Evolutionary conservation across 2,113 vertebrate species (phyloP), one percentile per base, ranked within the genome.

Genomic region (Perca fluviatilis): DNA sequence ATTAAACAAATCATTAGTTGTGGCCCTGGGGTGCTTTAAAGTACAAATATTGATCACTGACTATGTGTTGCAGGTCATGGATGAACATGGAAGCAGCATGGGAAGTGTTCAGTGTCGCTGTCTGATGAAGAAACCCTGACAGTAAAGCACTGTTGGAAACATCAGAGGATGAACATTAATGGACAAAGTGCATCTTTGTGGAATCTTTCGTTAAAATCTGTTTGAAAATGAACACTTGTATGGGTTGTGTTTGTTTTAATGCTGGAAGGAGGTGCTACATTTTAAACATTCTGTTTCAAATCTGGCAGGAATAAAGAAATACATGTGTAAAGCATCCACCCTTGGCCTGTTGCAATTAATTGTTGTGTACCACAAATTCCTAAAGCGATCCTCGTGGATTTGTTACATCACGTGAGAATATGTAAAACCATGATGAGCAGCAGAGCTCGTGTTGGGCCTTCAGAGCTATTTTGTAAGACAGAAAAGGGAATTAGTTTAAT

Each of bases 61-160:
- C 74, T 79, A 16, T 89, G 65, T 89, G 27, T 89, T 92, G 51
- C 85, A 91, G 88, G 91, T 86, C 68, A 77, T 14, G 18, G 60
- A 57, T 56, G 50, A 77, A 82, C 40, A 15, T 50, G 33, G 43
- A 53, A 5, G 61, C 54, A 33, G 16, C n/a, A 77, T 47, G 57
- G 60, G 43, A 51, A 50, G 27, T 40, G 60, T 14, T 69, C 21
- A 21, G 21, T 30, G 27, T 36, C 21, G 51, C 46, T 30, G 21
- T 11, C 57, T 12, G 43, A 62, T 9, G 73, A 68, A 73, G 62
- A 58, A 62, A 23, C 62, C 25, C 16, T 23, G 84, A 69, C 50
- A n/a, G 30, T 15, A 50, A 68, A 53, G 27, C 51, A 64, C 56
- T 5, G 33, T 25, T 7, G 64, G 47, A 62, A 30, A 50, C 49